Evolutionary conservation across 2,888 invertebrate genomes (phyloP).

Genomic region (Liopterus haemorrhoidalis): DNA sequence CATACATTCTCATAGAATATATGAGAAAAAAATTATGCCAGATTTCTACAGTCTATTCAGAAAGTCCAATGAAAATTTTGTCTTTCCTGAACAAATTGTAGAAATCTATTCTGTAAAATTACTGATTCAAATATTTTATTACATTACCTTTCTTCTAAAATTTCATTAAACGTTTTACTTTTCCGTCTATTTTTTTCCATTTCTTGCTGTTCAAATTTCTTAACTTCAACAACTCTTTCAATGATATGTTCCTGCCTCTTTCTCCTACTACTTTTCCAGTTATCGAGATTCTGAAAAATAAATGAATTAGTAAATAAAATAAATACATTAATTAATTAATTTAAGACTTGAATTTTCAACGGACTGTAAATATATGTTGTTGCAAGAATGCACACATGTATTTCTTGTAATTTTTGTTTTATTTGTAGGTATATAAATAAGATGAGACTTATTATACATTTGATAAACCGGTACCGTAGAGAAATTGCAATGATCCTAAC

Average conservation of each 20-base stretch:
- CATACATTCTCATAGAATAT: neutral
- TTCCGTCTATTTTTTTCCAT: slow-evolving; percentile 64
- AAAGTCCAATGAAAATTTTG: neutral
- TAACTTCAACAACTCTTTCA: slow-evolving; percentile 83
- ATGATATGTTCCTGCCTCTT: slow-evolving; percentile 88
- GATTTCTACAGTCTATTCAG: neutral
- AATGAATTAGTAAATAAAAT: slow-evolving; percentile 22
- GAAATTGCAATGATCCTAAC: too few relatives aligned
- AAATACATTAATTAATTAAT: slow-evolving; percentile 21
- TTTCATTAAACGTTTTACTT: slow-evolving; percentile 91
- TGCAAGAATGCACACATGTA: too few relatives aligned
- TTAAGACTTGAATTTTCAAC: too few relatives aligned
- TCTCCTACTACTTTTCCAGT: slow-evolving; percentile 89
- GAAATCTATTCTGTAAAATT: slow-evolving; percentile 34
- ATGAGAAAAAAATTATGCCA: neutral
- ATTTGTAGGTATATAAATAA: too few relatives aligned
- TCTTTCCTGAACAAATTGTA: neutral
- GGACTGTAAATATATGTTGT: too few relatives aligned
- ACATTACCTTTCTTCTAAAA: slow-evolving; percentile 77
- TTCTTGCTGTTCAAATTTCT: slow-evolving; percentile 73
- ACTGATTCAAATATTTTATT: neutral
- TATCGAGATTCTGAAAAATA: slow-evolving; percentile 73
- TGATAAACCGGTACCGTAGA: too few relatives aligned
- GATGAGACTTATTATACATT: too few relatives aligned
- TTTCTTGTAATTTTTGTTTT: too few relatives aligned